Evolutionary conservation across 2,797 vertebrate genomes (phyloP).

Genomic region (Centroberyx gerrardi): DNA sequence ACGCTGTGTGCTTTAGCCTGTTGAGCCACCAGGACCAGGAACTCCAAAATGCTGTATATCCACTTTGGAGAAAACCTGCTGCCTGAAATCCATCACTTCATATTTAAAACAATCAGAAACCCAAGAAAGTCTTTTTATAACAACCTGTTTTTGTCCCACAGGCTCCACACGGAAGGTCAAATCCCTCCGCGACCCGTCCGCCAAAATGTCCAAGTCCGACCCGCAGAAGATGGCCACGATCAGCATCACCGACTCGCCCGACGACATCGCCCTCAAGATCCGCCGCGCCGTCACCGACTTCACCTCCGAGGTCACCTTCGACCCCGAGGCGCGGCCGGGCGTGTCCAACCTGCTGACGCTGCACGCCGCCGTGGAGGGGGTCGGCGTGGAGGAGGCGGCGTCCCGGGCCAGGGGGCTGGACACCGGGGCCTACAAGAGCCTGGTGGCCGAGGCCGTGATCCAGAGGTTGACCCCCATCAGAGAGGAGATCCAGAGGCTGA

Average conservation of each 20-base stretch:
- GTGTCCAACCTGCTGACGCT: slow-evolving; percentile 95
- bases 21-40: too few species aligned
- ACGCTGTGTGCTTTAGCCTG: too few species aligned
- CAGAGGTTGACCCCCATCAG: slow-evolving; percentile 91
- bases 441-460: slow-evolving; percentile 91
- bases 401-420: slow-evolving; percentile 84
- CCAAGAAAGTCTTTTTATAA: too few species aligned
- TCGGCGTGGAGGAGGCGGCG: slow-evolving; percentile 87
- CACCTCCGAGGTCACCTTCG: slow-evolving; percentile 94
- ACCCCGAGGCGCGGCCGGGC: slow-evolving; percentile 88
- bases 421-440: slow-evolving; percentile 90
- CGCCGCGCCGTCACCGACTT: slow-evolving; percentile 96
- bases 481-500: slow-evolving; percentile 88
- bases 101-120: too few species aligned
- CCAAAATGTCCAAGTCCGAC: slow-evolving; percentile 99
- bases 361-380: slow-evolving; percentile 86
- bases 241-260: slow-evolving; percentile 89
- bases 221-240: slow-evolving; percentile 90
- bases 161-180: slow-evolving; percentile 91
- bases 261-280: slow-evolving; percentile 92
- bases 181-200: slow-evolving; percentile 91
- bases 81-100: too few species aligned
- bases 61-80: too few species aligned
- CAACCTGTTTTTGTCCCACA: slow-evolving; percentile 59
- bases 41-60: too few species aligned